Percentiles rank a stretch among this genome's conserved stretches.
Evolutionary conservation across 2,888 invertebrate species (phyloP).

Genomic region (Pammene fasciana): DNA sequence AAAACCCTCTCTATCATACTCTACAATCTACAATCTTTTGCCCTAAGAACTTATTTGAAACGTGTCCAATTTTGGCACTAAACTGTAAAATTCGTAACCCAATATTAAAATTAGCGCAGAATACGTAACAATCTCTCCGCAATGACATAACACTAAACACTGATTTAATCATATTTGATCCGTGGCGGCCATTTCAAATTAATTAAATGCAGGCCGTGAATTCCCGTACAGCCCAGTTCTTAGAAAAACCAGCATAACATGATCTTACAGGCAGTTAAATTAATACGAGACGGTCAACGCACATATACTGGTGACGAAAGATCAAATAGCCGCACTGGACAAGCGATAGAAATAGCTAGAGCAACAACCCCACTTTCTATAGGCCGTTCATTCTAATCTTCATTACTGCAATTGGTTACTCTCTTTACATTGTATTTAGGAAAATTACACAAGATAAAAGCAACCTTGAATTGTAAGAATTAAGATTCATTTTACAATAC

Average conservation of each 20-base stretch:
- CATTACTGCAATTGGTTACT: constrained; percentile 15
- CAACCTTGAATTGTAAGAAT: not conserved
- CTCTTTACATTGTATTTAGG: not conserved
- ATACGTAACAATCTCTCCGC: constrained; percentile 43
- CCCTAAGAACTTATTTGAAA: constrained; percentile 12
- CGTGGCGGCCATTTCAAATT: constrained; percentile 46
- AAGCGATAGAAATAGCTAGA: too few relatives aligned
- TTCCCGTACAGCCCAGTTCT: not conserved
- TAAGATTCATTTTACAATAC: constrained; percentile 1
- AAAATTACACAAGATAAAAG: not conserved
- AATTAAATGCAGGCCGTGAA: constrained; percentile 44
- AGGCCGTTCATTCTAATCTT: constrained; percentile 36
- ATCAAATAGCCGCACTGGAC: too few relatives aligned
- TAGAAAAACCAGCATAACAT: not conserved
- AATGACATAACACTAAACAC: constrained; percentile 45
- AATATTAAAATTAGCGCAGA: constrained; percentile 24
- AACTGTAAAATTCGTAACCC: constrained; percentile 2
- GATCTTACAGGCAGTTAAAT: not conserved
- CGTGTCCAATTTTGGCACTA: not conserved
- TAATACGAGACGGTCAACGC: not conserved
- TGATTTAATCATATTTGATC: constrained; percentile 40
- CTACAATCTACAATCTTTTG: not conserved
- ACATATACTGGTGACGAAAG: too few relatives aligned
- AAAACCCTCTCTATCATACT: too few relatives aligned
- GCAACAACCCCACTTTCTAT: constrained; percentile 54